These are phyloP conservation scores for Sinhomidia bicolor DNA, from an alignment of 2,888 invertebrate species.

Conservation along the genomic window DNA sequence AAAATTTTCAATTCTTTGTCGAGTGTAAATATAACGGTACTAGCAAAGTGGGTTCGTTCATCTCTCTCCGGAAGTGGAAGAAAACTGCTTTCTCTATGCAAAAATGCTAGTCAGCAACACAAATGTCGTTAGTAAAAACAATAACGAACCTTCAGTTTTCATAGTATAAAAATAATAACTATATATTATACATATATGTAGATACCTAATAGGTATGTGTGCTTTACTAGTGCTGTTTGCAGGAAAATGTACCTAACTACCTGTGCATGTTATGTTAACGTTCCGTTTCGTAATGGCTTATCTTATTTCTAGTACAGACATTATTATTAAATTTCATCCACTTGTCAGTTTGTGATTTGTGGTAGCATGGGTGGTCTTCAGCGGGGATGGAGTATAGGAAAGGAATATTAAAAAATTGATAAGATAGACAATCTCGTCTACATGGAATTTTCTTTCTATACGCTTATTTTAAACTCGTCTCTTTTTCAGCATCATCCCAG, in stretches of 20 bases:
- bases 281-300: background rate
- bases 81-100: slow-evolving; percentile 9
- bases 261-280: background rate
- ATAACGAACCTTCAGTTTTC: background rate
- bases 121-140: background rate
- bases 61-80: background rate
- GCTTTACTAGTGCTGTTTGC: background rate
- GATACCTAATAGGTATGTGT: background rate
- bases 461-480: background rate
- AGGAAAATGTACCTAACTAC: background rate
- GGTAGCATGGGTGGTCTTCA: slow-evolving; percentile 50
- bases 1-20: no score
- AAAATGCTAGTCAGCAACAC: background rate
- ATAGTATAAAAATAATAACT: background rate
- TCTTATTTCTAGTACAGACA: background rate
- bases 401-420: slow-evolving; percentile 39
- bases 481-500: background rate
- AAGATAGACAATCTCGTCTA: slow-evolving; percentile 45
- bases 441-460: slow-evolving; percentile 52
- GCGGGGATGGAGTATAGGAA: background rate
- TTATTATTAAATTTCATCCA: slow-evolving; percentile 2
- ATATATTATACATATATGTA: background rate
- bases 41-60: background rate
- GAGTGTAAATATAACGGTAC: slow-evolving; percentile 19
- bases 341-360: background rate